Percentiles rank a stretch among this genome's conserved stretches.
phyloP scores from a whole-genome alignment of 2,797 vertebrate genomes.

The Periophthalmus magnuspinnatus region DNA sequence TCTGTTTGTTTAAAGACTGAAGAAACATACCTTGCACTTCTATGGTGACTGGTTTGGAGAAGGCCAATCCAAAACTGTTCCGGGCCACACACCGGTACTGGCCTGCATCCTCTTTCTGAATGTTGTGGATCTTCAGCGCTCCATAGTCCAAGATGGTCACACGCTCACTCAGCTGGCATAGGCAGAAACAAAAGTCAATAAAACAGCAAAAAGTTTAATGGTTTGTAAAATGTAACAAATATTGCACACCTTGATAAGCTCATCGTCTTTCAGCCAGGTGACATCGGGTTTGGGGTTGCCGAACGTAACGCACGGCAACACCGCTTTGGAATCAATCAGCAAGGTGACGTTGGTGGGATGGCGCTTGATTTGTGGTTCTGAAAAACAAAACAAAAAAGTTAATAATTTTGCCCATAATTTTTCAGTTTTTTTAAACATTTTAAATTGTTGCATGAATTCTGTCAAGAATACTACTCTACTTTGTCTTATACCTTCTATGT shows the following conservation, averaged over 20 bases:
- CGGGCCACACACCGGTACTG: constrained; percentile 92
- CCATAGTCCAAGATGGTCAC: constrained; percentile 91
- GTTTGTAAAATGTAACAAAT: too few species aligned
- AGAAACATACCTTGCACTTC: constrained; percentile 88
- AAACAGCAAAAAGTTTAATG: too few species aligned
- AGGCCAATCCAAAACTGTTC: constrained; percentile 92
- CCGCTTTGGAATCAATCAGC: constrained; percentile 90
- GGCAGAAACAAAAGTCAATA: not conserved
- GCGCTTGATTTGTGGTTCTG: constrained; percentile 95
- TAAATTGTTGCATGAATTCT: too few species aligned
- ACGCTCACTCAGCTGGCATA: constrained; percentile 82
- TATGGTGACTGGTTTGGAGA: constrained; percentile 87
- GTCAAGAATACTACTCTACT: too few species aligned
- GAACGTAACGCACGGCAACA: constrained; percentile 89
- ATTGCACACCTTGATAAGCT: constrained; percentile 82
- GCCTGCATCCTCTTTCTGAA: constrained; percentile 92
- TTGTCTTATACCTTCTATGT: not conserved
- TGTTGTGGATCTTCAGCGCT: constrained; percentile 91
- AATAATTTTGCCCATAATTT: too few species aligned
- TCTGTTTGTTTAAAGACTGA: not conserved
- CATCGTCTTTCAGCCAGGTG: constrained; percentile 94
- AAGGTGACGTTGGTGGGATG: constrained; percentile 89
- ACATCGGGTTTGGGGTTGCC: constrained; percentile 97
- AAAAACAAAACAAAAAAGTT: constrained; percentile 12
- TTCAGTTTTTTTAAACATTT: too few species aligned